Evolutionary conservation across 2,113 vertebrate genomes (phyloP), one percentile per base, ranked within the genome.

Genomic region (Poecilia latipinna): DNA sequence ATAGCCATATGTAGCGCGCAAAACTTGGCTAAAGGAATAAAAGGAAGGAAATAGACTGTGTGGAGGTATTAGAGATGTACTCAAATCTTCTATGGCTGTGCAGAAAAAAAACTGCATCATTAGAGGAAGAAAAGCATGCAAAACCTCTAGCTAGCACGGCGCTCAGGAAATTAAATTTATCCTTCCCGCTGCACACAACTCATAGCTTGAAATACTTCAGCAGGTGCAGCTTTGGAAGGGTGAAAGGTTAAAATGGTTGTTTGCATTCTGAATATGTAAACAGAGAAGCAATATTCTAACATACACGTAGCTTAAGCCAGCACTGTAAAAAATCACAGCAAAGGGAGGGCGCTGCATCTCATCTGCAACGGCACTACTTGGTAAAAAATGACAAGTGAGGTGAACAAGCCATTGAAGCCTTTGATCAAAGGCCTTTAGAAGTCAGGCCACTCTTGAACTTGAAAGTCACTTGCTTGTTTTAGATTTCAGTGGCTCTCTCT

Each of bases 361-460:
- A 63, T 63, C 37, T 32, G 35, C 82, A 81, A 80, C 32, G 61
- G 68, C 61, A 71, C 22, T 29, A 77, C 69, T 86, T 68, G 26
- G 77, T 82, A 80, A 87, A 82, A 57, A 79, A 33, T 80, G 85
- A 90, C 71, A 80, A 84, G 77, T 62, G 72, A 75, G 79, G 68
- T 66, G n/a, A 90, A 74, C 63, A 66, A 82, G 70, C 78, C 70
- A 70, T 63, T 78, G 83, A 80, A 68, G 78, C 86, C 78, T 88
- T 82, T 89, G 88, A 91, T 91, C 86, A 79, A 61, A 73, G 75
- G 77, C 88, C 79, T 76, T 87, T 65, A 77, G 82, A 88, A 86
- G 77, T 85, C 82, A 70, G 61, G 82, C 65, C 68, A 78, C 90
- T 80, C 82, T 85, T 85, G 68, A 88, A 86, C 81, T 74, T 80